Conservation (phyloP, 2,797 vertebrate genomes). For the Buceros bicornis region DNA sequence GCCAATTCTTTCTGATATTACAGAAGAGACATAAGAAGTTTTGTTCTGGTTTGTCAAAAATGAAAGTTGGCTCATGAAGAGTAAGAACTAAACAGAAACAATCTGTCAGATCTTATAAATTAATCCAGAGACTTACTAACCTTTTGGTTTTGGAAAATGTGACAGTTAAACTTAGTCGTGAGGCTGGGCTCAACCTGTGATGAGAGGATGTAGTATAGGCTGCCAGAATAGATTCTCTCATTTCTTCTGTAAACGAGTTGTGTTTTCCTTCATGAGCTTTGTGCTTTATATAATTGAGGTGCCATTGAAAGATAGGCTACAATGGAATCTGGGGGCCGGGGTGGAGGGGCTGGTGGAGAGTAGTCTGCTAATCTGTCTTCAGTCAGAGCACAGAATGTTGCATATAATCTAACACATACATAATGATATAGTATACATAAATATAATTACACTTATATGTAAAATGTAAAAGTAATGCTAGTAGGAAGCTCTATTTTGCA, state of each 20-base stretch:
- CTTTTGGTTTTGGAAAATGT: constrained; percentile 9
- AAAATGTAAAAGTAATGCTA: neutral
- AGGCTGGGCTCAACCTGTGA: neutral
- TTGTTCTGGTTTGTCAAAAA: neutral
- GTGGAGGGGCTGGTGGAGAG: neutral
- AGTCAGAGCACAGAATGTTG: constrained; percentile 12
- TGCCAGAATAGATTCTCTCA: neutral
- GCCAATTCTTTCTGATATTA: neutral
- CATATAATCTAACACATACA: neutral
- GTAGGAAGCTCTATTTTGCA: constrained; percentile 46
- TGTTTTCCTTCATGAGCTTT: neutral
- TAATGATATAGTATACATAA: neutral
- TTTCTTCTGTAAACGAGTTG: neutral
- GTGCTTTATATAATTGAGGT: neutral
- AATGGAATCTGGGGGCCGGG: neutral
- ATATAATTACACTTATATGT: neutral
- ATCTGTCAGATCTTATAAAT: neutral
- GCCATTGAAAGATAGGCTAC: neutral
- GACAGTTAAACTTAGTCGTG: constrained; percentile 7
- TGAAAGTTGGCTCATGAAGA: neutral
- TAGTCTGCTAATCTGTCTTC: neutral
- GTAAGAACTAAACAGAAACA: constrained; percentile 10
- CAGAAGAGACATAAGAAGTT: neutral
- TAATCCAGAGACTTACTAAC: neutral
- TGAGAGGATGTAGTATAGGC: neutral